These are phyloP conservation scores for Megaceryle torquata DNA, from an alignment of 2,113 vertebrate genomes.

Conservation along the genomic window DNA sequence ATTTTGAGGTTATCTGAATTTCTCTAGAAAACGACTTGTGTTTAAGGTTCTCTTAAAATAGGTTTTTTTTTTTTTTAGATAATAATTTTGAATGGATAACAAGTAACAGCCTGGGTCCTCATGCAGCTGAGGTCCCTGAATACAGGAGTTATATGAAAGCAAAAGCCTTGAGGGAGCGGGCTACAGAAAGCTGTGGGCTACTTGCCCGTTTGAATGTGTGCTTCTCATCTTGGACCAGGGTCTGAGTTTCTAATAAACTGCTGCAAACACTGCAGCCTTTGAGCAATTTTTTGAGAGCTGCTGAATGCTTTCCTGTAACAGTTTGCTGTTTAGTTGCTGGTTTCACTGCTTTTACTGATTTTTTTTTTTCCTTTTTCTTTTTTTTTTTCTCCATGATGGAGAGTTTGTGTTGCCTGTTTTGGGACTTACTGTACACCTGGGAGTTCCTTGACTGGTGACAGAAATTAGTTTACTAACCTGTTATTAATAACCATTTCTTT, in stretches of 20 bases:
- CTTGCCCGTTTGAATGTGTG: neutral
- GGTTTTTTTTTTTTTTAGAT: neutral
- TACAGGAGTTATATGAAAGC: neutral
- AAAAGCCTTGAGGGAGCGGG: neutral
- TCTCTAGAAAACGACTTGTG: neutral
- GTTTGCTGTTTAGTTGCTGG: neutral
- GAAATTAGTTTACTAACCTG: neutral
- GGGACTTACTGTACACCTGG: neutral
- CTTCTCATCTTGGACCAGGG: neutral
- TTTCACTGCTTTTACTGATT: neutral
- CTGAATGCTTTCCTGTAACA: neutral
- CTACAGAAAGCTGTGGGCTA: neutral
- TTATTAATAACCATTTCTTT: neutral
- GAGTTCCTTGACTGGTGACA: neutral
- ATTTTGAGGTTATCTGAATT: neutral
- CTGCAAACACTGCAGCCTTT: neutral
- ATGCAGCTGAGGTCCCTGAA: neutral
- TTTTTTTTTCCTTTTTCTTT: neutral
- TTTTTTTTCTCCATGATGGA: neutral
- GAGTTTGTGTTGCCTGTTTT: fast-evolving
- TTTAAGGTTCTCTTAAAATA: neutral
- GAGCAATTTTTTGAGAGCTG: neutral
- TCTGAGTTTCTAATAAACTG: neutral
- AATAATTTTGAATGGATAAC: neutral
- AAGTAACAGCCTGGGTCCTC: neutral